A percentile compares a stretch with the other conserved stretches of the same genome.
These are phyloP conservation scores for Salvator merianae DNA, from an alignment of 2,113 vertebrate species.

Conservation along the genomic window DNA sequence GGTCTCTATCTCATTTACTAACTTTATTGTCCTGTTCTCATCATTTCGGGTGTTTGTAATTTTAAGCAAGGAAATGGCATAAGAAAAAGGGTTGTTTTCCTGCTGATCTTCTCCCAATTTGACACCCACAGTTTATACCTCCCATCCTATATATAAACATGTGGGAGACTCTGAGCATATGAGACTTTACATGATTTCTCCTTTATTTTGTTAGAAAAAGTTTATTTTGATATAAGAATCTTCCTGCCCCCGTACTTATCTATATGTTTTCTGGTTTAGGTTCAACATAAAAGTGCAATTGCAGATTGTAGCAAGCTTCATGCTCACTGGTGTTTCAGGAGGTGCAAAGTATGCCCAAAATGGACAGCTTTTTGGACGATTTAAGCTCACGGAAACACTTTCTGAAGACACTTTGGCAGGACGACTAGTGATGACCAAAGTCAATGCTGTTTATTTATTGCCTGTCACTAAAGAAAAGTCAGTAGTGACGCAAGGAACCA, in stretches of 20 bases:
- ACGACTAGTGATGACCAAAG: slow-evolving; percentile 98
- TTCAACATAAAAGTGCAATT: slow-evolving; percentile 99
- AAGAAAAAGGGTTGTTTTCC: neutral
- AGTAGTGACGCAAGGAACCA: slow-evolving; percentile 87
- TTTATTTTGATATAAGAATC: slow-evolving; percentile 8
- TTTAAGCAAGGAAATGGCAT: neutral
- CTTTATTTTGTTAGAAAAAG: slow-evolving; percentile 5
- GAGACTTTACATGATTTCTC: neutral
- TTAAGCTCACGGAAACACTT: slow-evolving; percentile 96
- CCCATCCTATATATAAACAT: neutral
- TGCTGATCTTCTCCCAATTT: neutral
- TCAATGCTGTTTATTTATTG: slow-evolving; percentile 94
- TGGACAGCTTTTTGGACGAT: slow-evolving; percentile 96
- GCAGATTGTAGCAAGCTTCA: slow-evolving; percentile 97
- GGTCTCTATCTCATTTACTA: neutral
- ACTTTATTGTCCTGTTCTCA: no score
- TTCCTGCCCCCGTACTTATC: slow-evolving; percentile 29
- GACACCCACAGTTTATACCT: neutral
- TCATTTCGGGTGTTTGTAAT: neutral
- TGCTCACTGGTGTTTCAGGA: slow-evolving; percentile 97
- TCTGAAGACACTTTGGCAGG: slow-evolving; percentile 98
- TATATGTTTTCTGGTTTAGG: slow-evolving; percentile 74
- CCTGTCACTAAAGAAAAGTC: slow-evolving; percentile 87
- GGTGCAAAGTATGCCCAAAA: slow-evolving; percentile 98
- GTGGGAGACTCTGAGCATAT: neutral